A percentile compares a stretch with the other conserved stretches of the same genome.
Conservation (phyloP, 2,797 vertebrate species). For the Phylloscopus collybita region DNA sequence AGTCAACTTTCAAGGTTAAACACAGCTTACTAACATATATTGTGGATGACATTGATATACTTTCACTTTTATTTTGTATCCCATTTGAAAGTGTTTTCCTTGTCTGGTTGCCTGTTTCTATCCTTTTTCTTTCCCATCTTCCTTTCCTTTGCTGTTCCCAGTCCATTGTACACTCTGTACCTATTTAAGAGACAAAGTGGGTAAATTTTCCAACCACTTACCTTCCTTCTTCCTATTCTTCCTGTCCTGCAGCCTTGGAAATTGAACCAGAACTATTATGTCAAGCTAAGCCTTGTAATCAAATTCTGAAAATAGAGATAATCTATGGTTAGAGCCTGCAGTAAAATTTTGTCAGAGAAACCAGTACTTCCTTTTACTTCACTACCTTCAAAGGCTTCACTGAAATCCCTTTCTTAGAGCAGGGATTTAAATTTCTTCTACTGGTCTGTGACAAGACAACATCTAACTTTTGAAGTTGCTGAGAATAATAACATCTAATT, state of each 20-base stretch:
- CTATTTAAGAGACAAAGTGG: background rate
- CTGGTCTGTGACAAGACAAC: background rate
- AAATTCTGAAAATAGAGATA: background rate
- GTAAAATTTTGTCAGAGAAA: background rate
- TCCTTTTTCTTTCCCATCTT: background rate
- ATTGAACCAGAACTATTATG: background rate
- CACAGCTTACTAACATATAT: rapidly evolving
- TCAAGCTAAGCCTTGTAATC: background rate
- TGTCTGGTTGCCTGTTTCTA: background rate
- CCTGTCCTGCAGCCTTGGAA: background rate
- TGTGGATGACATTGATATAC: background rate
- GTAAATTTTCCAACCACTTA: background rate
- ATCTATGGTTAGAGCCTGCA: background rate
- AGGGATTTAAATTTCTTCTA: background rate
- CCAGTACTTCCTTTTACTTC: background rate
- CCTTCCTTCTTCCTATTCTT: background rate
- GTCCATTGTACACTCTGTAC: background rate
- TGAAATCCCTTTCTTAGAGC: background rate
- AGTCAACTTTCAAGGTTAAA: background rate
- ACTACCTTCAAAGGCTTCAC: background rate
- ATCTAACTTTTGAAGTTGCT: background rate
- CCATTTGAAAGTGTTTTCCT: background rate
- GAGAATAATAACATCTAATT: background rate
- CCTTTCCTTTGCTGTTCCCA: background rate
- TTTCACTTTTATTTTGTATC: background rate